Percentiles rank a stretch among this genome's conserved stretches.
These are phyloP conservation scores for Aelia acuminata DNA, from an alignment of 2,888 invertebrate genomes.

Conservation along the genomic window DNA sequence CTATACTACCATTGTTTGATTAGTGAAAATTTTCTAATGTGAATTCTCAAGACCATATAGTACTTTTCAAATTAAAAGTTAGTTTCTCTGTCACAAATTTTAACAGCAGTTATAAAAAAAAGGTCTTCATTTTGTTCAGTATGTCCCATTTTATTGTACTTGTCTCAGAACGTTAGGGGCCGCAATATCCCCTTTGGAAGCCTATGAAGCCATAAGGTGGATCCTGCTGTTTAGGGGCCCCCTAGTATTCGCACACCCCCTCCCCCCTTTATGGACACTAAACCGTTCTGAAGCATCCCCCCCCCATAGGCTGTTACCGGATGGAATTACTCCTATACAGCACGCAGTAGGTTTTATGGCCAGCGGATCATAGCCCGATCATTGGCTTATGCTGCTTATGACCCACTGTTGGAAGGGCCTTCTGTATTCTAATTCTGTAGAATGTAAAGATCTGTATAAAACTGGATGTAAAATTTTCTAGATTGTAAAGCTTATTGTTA, in stretches of 20 bases:
- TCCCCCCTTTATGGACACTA: neutral
- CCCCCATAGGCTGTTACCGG: neutral
- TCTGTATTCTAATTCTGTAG: neutral
- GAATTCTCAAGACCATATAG: too few relatives aligned
- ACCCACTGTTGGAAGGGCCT: neutral
- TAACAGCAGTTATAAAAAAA: neutral
- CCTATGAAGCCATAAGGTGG: neutral
- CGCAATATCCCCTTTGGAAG: neutral
- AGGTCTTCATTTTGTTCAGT: neutral
- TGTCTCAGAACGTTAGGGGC: neutral
- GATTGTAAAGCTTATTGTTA: too few relatives aligned
- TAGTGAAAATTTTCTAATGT: too few relatives aligned
- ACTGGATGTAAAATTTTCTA: too few relatives aligned
- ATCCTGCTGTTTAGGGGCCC: neutral
- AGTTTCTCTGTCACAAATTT: too few relatives aligned
- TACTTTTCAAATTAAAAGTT: too few relatives aligned
- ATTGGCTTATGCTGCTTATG: neutral
- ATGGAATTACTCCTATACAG: neutral
- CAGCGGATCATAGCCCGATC: neutral
- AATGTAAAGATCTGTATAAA: too few relatives aligned
- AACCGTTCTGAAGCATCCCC: neutral
- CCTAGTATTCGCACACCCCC: neutral
- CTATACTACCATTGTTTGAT: too few relatives aligned
- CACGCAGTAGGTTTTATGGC: conserved; percentile 4
- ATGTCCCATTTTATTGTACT: neutral